Conservation (phyloP, 2,113 vertebrate genomes). For the Geococcyx californianus region DNA sequence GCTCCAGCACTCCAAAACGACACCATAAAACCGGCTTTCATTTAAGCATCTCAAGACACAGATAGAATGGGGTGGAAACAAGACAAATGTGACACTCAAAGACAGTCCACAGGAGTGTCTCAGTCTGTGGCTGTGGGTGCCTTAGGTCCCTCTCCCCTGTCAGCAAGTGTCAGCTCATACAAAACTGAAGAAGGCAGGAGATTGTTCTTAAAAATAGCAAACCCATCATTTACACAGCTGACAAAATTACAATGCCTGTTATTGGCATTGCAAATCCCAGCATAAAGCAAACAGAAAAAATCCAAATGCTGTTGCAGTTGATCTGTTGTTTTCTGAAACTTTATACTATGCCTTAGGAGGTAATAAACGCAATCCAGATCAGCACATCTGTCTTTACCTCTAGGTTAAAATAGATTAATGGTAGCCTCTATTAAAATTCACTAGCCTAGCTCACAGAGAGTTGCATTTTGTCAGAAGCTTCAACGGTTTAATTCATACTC, state of each 20-base stretch:
- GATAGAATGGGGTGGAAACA: background rate
- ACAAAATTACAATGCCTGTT: background rate
- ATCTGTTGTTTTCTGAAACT: background rate
- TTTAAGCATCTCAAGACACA: background rate
- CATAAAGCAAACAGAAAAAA: background rate
- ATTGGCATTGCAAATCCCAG: background rate
- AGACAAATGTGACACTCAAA: background rate
- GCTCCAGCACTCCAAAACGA: background rate
- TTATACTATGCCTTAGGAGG: background rate
- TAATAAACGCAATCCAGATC: background rate
- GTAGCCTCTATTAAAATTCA: background rate
- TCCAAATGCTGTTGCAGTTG: background rate
- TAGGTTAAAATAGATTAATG: background rate
- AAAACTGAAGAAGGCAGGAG: background rate
- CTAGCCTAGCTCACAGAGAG: background rate
- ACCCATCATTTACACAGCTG: background rate
- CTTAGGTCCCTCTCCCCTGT: background rate
- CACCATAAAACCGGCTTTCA: background rate
- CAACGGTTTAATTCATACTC: background rate
- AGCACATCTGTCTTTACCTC: background rate
- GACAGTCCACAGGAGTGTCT: background rate
- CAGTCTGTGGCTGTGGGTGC: background rate
- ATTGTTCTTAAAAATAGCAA: background rate
- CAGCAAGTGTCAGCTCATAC: background rate
- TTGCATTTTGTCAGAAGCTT: background rate